A percentile compares a stretch with the other conserved stretches of the same genome.
phyloP scores from a whole-genome alignment of 1,140 invertebrate species.

The Olivierus martensii region DNA sequence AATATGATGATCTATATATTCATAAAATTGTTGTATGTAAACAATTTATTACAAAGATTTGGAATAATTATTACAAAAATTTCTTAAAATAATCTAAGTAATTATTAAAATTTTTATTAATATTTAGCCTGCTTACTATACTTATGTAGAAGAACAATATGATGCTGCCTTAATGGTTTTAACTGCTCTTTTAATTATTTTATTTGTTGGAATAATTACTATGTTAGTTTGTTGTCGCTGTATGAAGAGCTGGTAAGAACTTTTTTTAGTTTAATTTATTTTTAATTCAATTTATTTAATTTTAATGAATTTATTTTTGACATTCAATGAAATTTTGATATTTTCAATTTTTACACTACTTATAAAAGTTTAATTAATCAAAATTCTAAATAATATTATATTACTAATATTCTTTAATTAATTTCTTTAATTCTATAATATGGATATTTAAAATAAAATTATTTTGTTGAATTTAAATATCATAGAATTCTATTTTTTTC shows the following conservation, averaged over 20 bases:
- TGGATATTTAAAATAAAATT: too few relatives aligned
- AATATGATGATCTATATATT: conserved; percentile 62
- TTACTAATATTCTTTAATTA: too few relatives aligned
- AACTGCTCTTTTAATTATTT: conserved; percentile 67
- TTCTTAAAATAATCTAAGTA: neutral
- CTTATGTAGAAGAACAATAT: conserved; percentile 44
- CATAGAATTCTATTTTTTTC: conserved; percentile 1
- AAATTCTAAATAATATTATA: too few relatives aligned
- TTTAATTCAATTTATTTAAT: neutral
- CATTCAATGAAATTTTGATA: neutral
- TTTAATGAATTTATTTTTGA: neutral
- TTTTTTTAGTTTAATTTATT: neutral
- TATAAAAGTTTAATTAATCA: too few relatives aligned
- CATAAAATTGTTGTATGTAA: conserved; percentile 55
- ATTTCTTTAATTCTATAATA: too few relatives aligned
- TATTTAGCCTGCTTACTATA: conserved; percentile 14
- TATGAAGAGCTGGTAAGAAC: conserved; percentile 57
- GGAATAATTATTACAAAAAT: neutral
- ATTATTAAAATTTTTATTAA: neutral
- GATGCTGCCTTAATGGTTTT: conserved; percentile 70
- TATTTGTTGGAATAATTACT: conserved; percentile 71
- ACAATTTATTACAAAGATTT: neutral
- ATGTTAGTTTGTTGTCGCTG: conserved; percentile 79
- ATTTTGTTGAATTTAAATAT: neutral
- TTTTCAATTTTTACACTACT: neutral